Conservation (phyloP, 2,888 invertebrate species). For the Baccha elongata region DNA sequence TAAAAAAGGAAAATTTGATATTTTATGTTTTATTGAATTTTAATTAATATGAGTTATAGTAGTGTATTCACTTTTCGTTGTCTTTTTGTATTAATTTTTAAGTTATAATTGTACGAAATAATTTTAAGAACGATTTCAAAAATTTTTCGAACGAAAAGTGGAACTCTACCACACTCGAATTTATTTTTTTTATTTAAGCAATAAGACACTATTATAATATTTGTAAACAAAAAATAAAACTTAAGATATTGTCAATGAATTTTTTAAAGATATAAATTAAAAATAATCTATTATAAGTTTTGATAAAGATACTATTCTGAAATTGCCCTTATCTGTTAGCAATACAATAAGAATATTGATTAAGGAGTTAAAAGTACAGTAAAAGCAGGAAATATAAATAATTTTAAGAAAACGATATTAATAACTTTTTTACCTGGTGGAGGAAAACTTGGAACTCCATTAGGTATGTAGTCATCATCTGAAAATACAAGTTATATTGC, state of each 20-base stretch:
- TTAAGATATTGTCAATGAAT: too few species aligned
- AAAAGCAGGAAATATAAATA: constrained; percentile 42
- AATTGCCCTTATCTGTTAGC: constrained; percentile 30
- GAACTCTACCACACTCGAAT: not conserved
- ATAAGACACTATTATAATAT: not conserved
- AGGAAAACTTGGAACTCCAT: constrained; percentile 79
- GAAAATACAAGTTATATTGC: constrained; percentile 16
- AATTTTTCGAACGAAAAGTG: not conserved
- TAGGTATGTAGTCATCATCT: constrained; percentile 80
- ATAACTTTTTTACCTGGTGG: constrained; percentile 80
- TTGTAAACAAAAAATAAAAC: too few species aligned
- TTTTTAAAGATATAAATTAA: too few species aligned
- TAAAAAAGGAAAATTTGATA: constrained; percentile 72
- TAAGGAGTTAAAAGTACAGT: constrained; percentile 42
- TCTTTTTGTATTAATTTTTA: not conserved
- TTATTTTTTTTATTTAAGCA: not conserved
- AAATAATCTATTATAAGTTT: too few species aligned
- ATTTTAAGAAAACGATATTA: constrained; percentile 9
- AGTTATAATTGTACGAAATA: not conserved
- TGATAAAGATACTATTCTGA: constrained; percentile 2
- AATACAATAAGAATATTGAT: constrained; percentile 28
- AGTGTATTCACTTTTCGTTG: not conserved
- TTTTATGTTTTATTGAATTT: not conserved
- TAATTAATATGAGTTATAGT: not conserved
- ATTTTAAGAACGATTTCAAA: too few species aligned